A percentile compares a stretch with the other conserved stretches of the same genome.
Evolutionary conservation across 2,113 vertebrate species (phyloP).

Genomic region (Colistium nudipinnis): DNA sequence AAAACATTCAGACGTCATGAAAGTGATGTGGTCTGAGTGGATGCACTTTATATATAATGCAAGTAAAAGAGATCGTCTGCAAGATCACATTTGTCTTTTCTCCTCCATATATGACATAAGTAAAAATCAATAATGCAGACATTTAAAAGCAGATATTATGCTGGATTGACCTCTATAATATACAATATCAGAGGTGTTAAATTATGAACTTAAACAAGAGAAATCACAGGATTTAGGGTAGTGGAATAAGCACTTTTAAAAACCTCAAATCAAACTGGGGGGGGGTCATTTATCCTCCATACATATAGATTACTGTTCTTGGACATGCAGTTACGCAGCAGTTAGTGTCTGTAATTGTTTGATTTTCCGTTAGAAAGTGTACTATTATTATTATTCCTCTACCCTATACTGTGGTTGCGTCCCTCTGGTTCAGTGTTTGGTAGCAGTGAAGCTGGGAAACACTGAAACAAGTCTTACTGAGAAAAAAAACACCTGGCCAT

Average conservation of each 20-base stretch:
- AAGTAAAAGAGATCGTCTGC: neutral
- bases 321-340: slow-evolving; percentile 41
- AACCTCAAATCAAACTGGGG: slow-evolving; percentile 16
- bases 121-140: neutral
- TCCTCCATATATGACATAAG: neutral
- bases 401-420: neutral
- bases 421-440: neutral
- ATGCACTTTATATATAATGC: slow-evolving; percentile 11
- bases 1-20: slow-evolving; percentile 20
- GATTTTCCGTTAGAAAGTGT: too few species aligned
- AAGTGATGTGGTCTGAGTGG: slow-evolving; percentile 4
- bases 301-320: slow-evolving; percentile 37
- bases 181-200: too few species aligned
- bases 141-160: neutral
- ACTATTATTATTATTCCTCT: neutral
- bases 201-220: neutral
- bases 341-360: slow-evolving; percentile 33
- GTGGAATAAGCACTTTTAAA: neutral
- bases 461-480: neutral
- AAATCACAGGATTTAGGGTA: neutral
- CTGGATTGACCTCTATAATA: neutral
- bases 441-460: neutral
- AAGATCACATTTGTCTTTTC: neutral
- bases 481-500: neutral
- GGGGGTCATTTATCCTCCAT: neutral